Conservation (phyloP, 2,113 vertebrate genomes). For the Arenaria interpres region DNA sequence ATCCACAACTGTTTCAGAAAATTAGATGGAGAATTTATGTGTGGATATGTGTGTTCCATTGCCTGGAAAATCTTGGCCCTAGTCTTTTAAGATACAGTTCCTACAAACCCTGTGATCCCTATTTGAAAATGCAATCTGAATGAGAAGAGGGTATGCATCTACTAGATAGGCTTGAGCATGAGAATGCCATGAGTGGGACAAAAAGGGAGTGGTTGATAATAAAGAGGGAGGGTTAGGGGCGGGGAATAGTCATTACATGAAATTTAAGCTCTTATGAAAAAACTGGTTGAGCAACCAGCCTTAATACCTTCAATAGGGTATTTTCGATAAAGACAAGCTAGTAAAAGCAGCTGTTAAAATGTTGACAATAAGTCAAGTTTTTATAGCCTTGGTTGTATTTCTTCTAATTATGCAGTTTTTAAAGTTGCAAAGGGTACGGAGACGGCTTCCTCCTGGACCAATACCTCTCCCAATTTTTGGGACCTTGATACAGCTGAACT, state of each 20-base stretch:
- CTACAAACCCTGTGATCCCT: neutral
- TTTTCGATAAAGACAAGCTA: neutral
- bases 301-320: neutral
- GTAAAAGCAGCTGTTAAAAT: neutral
- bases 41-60: neutral
- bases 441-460: conserved; percentile 60
- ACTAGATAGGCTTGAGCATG: neutral
- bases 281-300: conserved; percentile 1
- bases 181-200: neutral
- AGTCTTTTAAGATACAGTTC: neutral
- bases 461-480: conserved; percentile 54
- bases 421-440: conserved; percentile 32
- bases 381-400: neutral
- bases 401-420: conserved; percentile 35
- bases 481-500: conserved; percentile 57
- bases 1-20: neutral
- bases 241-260: neutral
- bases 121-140: neutral
- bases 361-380: conserved; percentile 26
- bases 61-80: neutral
- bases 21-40: neutral
- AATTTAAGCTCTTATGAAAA: neutral
- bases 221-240: neutral
- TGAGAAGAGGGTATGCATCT: neutral
- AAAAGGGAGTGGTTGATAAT: conserved; percentile 13